Conservation (phyloP, 2,797 vertebrate genomes). For the Amphiprion clarkii region DNA sequence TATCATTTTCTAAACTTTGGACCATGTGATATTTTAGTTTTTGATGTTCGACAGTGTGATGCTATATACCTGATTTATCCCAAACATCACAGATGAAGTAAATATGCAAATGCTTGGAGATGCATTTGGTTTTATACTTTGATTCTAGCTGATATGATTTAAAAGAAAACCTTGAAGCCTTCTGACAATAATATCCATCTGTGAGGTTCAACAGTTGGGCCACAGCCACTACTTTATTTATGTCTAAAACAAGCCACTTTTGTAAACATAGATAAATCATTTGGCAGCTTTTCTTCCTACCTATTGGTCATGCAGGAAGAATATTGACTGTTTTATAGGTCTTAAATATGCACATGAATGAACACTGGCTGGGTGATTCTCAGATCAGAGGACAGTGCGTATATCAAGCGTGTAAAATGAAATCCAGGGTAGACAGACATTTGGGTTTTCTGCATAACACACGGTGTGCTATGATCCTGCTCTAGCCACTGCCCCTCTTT, state of each 20-base stretch:
- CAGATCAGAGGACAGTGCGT: background rate
- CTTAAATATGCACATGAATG: background rate
- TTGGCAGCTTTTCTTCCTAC: background rate
- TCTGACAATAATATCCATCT: background rate
- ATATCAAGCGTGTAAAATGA: background rate
- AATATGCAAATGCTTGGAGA: background rate
- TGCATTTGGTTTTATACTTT: background rate
- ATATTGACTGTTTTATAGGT: background rate
- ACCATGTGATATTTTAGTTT: no score
- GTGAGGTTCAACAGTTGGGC: background rate
- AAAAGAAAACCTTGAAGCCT: background rate
- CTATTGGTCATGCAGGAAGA: background rate
- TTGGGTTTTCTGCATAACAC: background rate
- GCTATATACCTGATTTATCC: background rate
- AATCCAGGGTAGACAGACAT: background rate
- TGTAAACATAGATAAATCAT: background rate
- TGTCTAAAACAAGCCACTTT: background rate
- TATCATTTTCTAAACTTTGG: no score
- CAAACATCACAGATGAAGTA: background rate
- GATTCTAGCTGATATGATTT: background rate
- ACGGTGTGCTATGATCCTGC: background rate
- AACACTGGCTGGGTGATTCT: background rate
- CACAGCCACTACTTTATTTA: background rate
- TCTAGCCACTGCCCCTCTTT: no score
- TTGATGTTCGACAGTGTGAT: no score